Percentiles rank a stretch among this genome's conserved stretches.
These are phyloP conservation scores for Xestia sexstrigata DNA, from an alignment of 2,888 invertebrate species.

Conservation along the genomic window DNA sequence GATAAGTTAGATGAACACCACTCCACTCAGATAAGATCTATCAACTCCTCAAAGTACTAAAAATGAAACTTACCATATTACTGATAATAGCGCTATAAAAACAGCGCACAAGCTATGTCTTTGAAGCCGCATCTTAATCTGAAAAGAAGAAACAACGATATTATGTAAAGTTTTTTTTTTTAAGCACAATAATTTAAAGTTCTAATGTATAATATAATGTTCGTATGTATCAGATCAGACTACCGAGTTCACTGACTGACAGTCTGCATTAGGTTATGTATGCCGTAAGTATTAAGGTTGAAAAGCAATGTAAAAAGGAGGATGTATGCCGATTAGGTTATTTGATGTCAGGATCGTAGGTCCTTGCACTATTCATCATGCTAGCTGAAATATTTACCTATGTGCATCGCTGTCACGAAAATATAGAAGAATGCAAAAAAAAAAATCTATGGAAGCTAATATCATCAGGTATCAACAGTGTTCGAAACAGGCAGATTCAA, in stretches of 20 bases:
- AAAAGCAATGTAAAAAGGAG: neutral
- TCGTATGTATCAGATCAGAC: neutral
- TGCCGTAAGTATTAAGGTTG: too few relatives aligned
- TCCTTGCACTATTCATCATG: neutral
- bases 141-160: conserved; percentile 66
- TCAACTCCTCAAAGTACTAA: neutral
- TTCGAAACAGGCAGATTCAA: too few relatives aligned
- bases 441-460: too few relatives aligned
- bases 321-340: neutral
- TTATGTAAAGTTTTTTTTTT: neutral
- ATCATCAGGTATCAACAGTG: too few relatives aligned
- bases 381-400: too few relatives aligned
- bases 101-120: conserved; percentile 67
- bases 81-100: conserved; percentile 64
- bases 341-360: neutral
- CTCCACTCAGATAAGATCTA: too few relatives aligned
- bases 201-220: neutral
- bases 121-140: conserved; percentile 75
- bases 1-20: too few relatives aligned
- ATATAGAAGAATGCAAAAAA: too few relatives aligned
- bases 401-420: too few relatives aligned
- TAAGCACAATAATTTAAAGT: neutral
- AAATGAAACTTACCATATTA: conserved; percentile 73
- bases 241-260: too few relatives aligned
- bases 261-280: too few relatives aligned